phyloP scores from a whole-genome alignment of 35 echinoderm and acorn worm species.

The Ptychodera flava region DNA sequence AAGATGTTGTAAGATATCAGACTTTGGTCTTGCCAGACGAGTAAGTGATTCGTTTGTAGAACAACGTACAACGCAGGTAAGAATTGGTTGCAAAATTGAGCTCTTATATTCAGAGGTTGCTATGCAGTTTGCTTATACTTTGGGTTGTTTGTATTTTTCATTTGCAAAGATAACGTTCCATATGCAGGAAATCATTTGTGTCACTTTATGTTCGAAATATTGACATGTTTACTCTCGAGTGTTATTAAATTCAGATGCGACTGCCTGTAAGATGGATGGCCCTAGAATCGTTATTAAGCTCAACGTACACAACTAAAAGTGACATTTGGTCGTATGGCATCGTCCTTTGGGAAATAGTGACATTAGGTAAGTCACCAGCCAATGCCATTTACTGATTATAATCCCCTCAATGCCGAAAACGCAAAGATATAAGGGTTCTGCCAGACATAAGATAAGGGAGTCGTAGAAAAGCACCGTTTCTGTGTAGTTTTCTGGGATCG shows the following conservation, averaged over 20 bases:
- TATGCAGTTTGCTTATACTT: background rate
- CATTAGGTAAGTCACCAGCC: conserved; percentile 83
- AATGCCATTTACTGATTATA: too few species aligned
- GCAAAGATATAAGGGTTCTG: too few species aligned
- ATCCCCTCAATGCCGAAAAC: too few species aligned
- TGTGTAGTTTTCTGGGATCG: too few species aligned
- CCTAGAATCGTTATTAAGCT: conserved; percentile 59
- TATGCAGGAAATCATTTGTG: too few species aligned
- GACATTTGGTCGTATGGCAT: conserved; percentile 91
- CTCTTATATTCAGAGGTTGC: background rate
- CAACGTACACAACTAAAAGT: conserved; percentile 70
- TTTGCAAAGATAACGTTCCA: too few species aligned
- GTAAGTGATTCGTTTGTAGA: background rate
- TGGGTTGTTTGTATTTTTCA: background rate
- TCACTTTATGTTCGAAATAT: background rate
- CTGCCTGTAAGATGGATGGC: conserved; percentile 87
- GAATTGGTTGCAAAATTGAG: background rate
- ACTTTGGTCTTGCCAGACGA: conserved; percentile 6
- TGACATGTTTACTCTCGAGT: background rate
- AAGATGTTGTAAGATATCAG: conserved; percentile 1
- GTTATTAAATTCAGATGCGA: conserved; percentile 35
- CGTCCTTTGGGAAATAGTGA: conserved; percentile 82
- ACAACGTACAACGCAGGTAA: background rate
- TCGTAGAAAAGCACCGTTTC: too few species aligned
- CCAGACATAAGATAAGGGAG: too few species aligned